phyloP scores from a whole-genome alignment of 2,888 invertebrate species.

The Ptychoptera contaminata region DNA sequence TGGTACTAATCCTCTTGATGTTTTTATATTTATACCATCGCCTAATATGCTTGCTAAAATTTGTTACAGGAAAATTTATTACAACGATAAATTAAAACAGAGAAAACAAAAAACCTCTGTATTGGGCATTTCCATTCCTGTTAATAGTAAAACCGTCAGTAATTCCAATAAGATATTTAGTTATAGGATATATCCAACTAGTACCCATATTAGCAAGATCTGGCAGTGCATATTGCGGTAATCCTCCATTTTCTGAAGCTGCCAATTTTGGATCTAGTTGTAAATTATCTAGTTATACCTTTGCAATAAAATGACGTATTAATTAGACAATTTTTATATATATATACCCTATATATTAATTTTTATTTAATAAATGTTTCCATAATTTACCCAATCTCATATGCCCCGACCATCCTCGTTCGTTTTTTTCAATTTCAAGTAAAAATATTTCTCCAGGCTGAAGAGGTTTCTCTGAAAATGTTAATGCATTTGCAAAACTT shows the following conservation, averaged over 20 bases:
- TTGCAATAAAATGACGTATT: too few relatives aligned
- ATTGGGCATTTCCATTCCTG: too few relatives aligned
- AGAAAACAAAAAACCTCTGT: too few relatives aligned
- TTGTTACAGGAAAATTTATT: too few relatives aligned
- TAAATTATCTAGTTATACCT: conserved; percentile 68
- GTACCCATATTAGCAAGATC: conserved; percentile 76
- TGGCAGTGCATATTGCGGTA: conserved; percentile 84
- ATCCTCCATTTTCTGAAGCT: conserved; percentile 42
- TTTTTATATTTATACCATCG: conserved; percentile 44
- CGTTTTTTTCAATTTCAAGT: conserved; percentile 86
- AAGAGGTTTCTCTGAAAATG: conserved; percentile 82
- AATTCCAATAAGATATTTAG: conserved; percentile 38
- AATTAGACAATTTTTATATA: neutral
- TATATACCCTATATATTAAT: neutral
- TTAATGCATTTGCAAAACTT: conserved; percentile 89
- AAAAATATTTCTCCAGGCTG: conserved; percentile 85
- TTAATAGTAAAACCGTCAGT: too few relatives aligned
- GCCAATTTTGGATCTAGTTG: conserved; percentile 67
- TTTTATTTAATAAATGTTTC: neutral
- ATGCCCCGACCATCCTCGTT: conserved; percentile 82
- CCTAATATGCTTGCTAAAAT: conserved; percentile 23
- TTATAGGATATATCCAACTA: conserved; percentile 90
- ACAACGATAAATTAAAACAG: too few relatives aligned
- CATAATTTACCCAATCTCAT: conserved; percentile 35
- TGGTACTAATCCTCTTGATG: conserved; percentile 53